Evolutionary conservation across 2,888 invertebrate species (phyloP), one percentile per base, ranked within the genome.

Genomic region (Apotomis turbidana): DNA sequence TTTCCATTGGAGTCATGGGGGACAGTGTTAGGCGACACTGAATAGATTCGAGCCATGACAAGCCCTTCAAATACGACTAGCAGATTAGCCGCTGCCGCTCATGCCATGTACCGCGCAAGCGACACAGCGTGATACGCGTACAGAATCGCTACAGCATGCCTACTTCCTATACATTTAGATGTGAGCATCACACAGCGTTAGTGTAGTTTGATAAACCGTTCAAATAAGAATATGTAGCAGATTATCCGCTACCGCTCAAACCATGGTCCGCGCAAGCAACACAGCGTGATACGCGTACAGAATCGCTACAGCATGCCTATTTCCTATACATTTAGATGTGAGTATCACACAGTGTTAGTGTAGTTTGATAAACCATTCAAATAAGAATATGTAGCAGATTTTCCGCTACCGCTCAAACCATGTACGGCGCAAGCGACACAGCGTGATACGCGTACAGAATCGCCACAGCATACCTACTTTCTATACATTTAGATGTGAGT

Each of bases 81-180:
- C 15, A 15, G 15, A 15, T 15, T 15, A 15, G 0, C 41, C 41
- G 38, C 41, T 59, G 1, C 9, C 67, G 58, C 58, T 38, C 27
- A 13, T 13, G 4, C 5, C 58, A 5, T n/a, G 36, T 36, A 15
- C 57, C 58, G 3, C 38, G 13, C 38, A 27, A 46, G 27, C 10
- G 5, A 15, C 38, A 55, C 70, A 63, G 8, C 62, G 9, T 57
- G 70, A 70, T 38, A 70, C 51, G 62, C 70, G 70, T 70, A 57
- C 62, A 70, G 51, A 70, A 70, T 70, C 55, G 57, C 15, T 59
- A 27, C 46, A 57, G 55, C 54, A 55, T 57, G 62, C 57, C 55
- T 62, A 41, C 57, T 70, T 70, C 62, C 70, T 63, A 41, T 41
- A 52, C 0, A 15, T 15, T 15, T 1, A 15, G 15, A 15, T 15